These are phyloP conservation scores for Phyllostomus hastatus DNA, from an alignment of 2,113 vertebrate genomes.

Conservation along the genomic window DNA sequence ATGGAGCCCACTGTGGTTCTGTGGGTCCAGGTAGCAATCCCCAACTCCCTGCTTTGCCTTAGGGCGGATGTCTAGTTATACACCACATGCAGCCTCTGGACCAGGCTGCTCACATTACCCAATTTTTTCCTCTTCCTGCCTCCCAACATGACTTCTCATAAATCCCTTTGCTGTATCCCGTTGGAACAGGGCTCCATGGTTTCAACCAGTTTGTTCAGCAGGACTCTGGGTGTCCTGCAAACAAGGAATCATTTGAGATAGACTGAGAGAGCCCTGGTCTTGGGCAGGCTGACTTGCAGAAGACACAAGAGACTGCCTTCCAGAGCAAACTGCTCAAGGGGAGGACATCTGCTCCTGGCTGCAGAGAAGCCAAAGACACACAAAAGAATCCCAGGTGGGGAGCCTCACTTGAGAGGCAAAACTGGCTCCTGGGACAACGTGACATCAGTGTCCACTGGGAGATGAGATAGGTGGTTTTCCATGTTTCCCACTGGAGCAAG, in stretches of 20 bases:
- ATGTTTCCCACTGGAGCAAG: not conserved
- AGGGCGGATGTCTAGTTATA: conserved; percentile 42
- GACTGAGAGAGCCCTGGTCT: not conserved
- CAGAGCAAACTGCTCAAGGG: conserved; percentile 50
- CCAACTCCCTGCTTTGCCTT: conserved; percentile 57
- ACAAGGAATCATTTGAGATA: conserved; percentile 75
- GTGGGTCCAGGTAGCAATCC: not conserved
- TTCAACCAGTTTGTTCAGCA: conserved; percentile 40
- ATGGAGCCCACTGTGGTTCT: conserved; percentile 54
- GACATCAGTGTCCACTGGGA: not conserved
- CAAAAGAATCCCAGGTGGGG: conserved; percentile 14
- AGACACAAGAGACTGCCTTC: conserved; percentile 53
- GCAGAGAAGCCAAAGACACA: not conserved
- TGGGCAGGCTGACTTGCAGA: conserved; percentile 18
- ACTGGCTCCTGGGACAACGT: not conserved
- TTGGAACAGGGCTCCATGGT: conserved; percentile 29
- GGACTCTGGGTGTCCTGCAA: conserved; percentile 33
- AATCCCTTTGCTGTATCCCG: conserved; percentile 63
- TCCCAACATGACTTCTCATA: conserved; percentile 72
- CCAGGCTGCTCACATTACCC: conserved; percentile 66
- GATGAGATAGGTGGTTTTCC: conserved; percentile 44
- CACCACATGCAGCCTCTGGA: conserved; percentile 54
- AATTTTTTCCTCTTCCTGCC: conserved; percentile 76
- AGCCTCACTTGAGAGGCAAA: conserved; percentile 24
- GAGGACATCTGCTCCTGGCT: conserved; percentile 17